Evolutionary conservation across 2,797 vertebrate genomes (phyloP).

Genomic region (Adrianichthys oophorus): DNA sequence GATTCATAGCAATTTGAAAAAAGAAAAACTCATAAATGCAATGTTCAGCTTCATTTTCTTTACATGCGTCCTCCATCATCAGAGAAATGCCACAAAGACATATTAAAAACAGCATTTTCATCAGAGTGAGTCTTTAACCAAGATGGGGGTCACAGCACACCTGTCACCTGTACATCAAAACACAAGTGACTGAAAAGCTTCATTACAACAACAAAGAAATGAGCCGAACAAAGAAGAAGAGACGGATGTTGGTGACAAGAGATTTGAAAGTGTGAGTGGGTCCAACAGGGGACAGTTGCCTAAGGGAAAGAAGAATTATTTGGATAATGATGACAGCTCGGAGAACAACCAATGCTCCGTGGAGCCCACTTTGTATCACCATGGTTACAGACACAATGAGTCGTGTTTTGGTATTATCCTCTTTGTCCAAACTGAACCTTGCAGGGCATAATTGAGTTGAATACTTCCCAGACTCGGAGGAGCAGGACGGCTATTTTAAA

Average conservation of each 20-base stretch:
- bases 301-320: slow-evolving; percentile 49
- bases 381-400: slow-evolving; percentile 59
- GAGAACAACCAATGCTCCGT: slow-evolving; percentile 54
- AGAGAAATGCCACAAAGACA: too few relatives aligned
- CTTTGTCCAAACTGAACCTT: slow-evolving; percentile 11
- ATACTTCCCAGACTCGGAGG: slow-evolving; percentile 8
- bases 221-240: slow-evolving; percentile 6
- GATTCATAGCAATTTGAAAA: too few relatives aligned
- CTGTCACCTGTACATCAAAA: too few relatives aligned
- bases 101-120: too few relatives aligned
- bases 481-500: slow-evolving; percentile 25
- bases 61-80: too few relatives aligned
- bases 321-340: slow-evolving; percentile 48
- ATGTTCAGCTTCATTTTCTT: too few relatives aligned
- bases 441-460: neutral
- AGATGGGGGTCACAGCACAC: too few relatives aligned
- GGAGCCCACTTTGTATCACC: slow-evolving; percentile 51
- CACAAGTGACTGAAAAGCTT: too few relatives aligned
- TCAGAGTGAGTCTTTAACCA: too few relatives aligned
- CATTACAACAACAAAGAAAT: slow-evolving; percentile 1
- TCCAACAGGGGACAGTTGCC: slow-evolving; percentile 30
- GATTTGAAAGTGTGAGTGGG: slow-evolving; percentile 29
- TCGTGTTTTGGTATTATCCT: slow-evolving; percentile 30
- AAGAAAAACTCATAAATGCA: too few relatives aligned
- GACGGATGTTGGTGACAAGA: slow-evolving; percentile 19